Conservation (phyloP, 2,888 invertebrate genomes). For the Phengaris arion region DNA sequence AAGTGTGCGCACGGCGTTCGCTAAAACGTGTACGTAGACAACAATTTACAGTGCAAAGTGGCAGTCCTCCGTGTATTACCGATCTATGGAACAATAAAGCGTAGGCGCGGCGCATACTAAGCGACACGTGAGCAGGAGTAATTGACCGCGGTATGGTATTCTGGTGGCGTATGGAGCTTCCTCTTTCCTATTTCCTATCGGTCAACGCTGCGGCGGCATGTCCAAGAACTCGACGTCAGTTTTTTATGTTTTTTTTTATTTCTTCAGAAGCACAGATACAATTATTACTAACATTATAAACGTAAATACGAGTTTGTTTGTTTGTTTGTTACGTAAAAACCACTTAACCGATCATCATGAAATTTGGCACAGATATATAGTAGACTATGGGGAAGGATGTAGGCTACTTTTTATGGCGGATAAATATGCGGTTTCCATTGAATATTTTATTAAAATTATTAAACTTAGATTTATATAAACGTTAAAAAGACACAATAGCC, state of each 20-base stretch:
- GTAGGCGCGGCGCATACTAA: conserved; percentile 70
- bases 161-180: conserved; percentile 74
- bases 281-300: no score
- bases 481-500: no score
- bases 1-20: conserved; percentile 27
- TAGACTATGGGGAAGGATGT: no score
- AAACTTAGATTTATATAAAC: no score
- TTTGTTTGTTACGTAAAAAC: no score
- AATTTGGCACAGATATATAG: no score
- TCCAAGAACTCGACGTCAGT: conserved; percentile 24
- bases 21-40: conserved; percentile 65
- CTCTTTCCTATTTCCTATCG: conserved; percentile 80
- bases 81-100: conserved; percentile 78
- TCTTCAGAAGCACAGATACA: no score
- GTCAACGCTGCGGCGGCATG: conserved; percentile 67
- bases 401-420: no score
- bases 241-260: not conserved
- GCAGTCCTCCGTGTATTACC: conserved; percentile 79
- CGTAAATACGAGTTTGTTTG: no score
- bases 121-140: conserved; percentile 69
- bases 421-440: no score
- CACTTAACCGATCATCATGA: no score
- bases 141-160: conserved; percentile 78
- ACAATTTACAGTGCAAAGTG: conserved; percentile 78
- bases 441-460: no score